Evolutionary conservation across 2,888 invertebrate species (phyloP), one percentile per base, ranked within the genome.

Genomic region (Euzetes globulus): DNA sequence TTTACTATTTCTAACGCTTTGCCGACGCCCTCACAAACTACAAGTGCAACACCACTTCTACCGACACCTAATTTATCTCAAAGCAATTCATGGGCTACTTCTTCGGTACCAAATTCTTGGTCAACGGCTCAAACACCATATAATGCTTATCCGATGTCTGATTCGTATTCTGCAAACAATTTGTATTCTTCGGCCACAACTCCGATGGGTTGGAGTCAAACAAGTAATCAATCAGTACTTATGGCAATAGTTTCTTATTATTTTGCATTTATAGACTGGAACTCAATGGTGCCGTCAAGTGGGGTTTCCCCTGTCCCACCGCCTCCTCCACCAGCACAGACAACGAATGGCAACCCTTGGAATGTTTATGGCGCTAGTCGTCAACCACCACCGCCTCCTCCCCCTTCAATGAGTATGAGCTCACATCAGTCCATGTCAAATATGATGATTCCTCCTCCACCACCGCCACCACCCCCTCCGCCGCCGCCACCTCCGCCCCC

Each of bases 341-440:
- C 72, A 52, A 22, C 72, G 29, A 55, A 65, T 72, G 63, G 27
- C 47, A 70, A 47, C 27, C 70, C 47, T 58, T 76, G 74, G 70
- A 70, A 47, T 47, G 47, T 47, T 2, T 70, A 70, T 65, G 41
- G 41, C 9, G 33, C 25, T 33, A 17, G 1, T 63, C 71, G 52
- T 68, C 71, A 72, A 3, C 82, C 82, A 71, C 82, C 82, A n/a
- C 81, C 81, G 5, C 82, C 82, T 63, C 81, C 82, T 17, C 82
- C 82, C 72, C 82, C 82, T 19, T 81, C 81, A 5, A 81, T 81
- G 63, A 76, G 76, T 3, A 45, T 65, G 37, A 71, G 52, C 72
- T 73, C 5, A 55, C 75, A 41, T 45, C 77, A 70, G 71, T 74
- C 74, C 4, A 19, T 72, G 71, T 74, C 75, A 6, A 77, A 76